These are phyloP conservation scores for Nesoenas mayeri DNA, from an alignment of 2,113 vertebrate species.

Conservation along the genomic window DNA sequence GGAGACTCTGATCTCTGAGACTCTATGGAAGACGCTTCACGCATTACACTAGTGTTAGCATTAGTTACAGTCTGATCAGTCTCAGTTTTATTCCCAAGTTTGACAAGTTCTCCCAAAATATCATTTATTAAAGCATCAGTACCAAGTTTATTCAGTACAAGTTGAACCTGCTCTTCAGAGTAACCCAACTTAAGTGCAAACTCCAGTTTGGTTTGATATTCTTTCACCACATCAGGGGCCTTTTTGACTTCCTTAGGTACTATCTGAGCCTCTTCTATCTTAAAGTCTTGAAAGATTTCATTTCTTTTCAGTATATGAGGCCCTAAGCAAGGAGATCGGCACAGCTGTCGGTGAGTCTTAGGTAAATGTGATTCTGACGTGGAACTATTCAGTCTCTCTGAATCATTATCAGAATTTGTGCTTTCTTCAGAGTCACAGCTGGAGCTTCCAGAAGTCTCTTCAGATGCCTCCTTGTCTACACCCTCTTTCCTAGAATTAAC, in stretches of 20 bases:
- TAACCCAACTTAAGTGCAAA: slow-evolving; percentile 98
- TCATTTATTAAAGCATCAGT: slow-evolving; percentile 96
- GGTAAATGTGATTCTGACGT: slow-evolving; percentile 69
- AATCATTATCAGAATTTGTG: slow-evolving; percentile 81
- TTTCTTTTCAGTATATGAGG: slow-evolving; percentile 82
- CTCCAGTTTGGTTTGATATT: slow-evolving; percentile 96
- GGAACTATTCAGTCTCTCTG: slow-evolving; percentile 66
- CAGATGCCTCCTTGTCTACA: slow-evolving; percentile 74
- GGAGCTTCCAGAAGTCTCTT: slow-evolving; percentile 71
- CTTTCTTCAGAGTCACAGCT: slow-evolving; percentile 81
- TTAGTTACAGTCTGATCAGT: slow-evolving; percentile 78
- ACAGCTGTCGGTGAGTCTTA: slow-evolving; percentile 86
- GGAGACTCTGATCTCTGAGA: slow-evolving; percentile 87
- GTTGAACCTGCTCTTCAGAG: slow-evolving; percentile 91
- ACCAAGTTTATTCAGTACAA: slow-evolving; percentile 94
- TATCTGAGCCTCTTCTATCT: slow-evolving; percentile 73
- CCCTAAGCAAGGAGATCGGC: slow-evolving; percentile 88
- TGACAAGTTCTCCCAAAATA: slow-evolving; percentile 96
- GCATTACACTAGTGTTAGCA: slow-evolving; percentile 60
- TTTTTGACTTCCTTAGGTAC: slow-evolving; percentile 75
- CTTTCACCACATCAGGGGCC: slow-evolving; percentile 76
- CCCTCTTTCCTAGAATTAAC: slow-evolving; percentile 77
- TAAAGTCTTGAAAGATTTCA: slow-evolving; percentile 79
- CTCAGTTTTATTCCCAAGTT: slow-evolving; percentile 92
- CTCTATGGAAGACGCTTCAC: slow-evolving; percentile 82